phyloP scores from a whole-genome alignment of 2,113 vertebrate genomes.

The Hemicordylus capensis region DNA sequence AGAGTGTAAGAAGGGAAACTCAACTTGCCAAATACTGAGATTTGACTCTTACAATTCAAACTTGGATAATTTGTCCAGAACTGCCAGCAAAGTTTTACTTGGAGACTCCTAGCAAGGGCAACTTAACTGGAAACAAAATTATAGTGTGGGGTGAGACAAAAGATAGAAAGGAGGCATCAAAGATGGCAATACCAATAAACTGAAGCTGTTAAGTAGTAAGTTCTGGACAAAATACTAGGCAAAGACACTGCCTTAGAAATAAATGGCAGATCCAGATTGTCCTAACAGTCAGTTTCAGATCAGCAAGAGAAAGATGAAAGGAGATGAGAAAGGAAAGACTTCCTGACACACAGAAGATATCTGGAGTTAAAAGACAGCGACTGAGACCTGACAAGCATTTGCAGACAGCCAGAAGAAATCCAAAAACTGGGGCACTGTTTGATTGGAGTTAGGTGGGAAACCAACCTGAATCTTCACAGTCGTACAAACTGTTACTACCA shows the following conservation, averaged over 20 bases:
- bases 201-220: no score
- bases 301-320: neutral
- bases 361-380: neutral
- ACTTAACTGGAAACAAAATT: no score
- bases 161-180: no score
- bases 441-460: neutral
- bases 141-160: no score
- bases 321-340: slow-evolving; percentile 10
- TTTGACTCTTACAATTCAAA: neutral
- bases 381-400: neutral
- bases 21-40: neutral
- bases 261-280: neutral
- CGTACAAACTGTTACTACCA: neutral
- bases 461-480: neutral
- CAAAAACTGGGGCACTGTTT: neutral
- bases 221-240: no score
- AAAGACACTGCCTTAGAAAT: no score
- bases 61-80: neutral
- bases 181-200: no score
- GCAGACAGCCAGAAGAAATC: neutral
- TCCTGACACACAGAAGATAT: slow-evolving; percentile 1
- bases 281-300: neutral
- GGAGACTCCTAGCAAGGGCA: no score
- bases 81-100: no score
- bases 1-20: no score